Percentiles rank a stretch among this genome's conserved stretches.
Evolutionary conservation across 2,888 invertebrate species (phyloP).

Genomic region (Plutella xylostella): DNA sequence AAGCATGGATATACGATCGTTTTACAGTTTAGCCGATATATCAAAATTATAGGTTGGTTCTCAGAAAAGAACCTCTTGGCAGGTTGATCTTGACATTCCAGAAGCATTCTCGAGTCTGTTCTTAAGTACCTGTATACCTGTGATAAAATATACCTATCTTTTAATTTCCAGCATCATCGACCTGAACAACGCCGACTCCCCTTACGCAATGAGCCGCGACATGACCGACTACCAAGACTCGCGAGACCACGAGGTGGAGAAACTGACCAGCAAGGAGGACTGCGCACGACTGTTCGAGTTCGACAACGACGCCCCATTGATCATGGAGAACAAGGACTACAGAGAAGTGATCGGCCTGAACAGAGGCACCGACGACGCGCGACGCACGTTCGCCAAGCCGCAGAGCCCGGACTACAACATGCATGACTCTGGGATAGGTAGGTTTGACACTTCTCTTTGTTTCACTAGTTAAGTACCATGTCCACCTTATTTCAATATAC

Average conservation of each 20-base stretch:
- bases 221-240: conserved; percentile 40
- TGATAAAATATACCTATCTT: no score
- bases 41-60: no score
- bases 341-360: conserved; percentile 59
- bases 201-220: conserved; percentile 52
- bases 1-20: no score
- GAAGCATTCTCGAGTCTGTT: no score
- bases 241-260: conserved; percentile 44
- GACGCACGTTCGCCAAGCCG: conserved; percentile 62
- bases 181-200: conserved; percentile 56
- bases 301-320: conserved; percentile 66
- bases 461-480: background rate
- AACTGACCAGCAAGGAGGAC: conserved; percentile 54
- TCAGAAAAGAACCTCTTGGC: no score
- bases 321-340: conserved; percentile 62
- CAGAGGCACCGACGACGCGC: conserved; percentile 57
- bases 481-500: no score
- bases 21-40: no score
- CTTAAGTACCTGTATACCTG: no score
- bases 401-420: conserved; percentile 66
- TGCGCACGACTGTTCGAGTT: conserved; percentile 68
- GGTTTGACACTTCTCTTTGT: background rate
- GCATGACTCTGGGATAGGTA: conserved; percentile 68
- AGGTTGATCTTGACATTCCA: no score
- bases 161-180: conserved; percentile 60